Evolutionary conservation across 2,888 invertebrate species (phyloP).

Genomic region (Punctoribates punctum): DNA sequence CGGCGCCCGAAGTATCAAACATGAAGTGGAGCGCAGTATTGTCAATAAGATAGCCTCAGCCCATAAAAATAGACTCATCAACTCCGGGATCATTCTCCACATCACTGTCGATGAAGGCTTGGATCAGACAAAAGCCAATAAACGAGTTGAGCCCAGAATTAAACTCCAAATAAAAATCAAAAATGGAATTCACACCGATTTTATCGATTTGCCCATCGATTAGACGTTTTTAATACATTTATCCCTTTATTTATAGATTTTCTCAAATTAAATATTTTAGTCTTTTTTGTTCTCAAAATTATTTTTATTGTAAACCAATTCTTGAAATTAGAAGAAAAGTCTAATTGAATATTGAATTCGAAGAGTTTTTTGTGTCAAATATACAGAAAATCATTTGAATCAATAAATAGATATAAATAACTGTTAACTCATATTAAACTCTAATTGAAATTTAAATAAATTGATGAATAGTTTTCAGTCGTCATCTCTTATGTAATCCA

Average conservation of each 20-base stretch:
- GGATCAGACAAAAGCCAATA: background rate
- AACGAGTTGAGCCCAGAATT: background rate
- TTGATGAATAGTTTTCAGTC: background rate
- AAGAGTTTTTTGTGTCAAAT: no score
- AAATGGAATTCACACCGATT: background rate
- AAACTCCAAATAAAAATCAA: conserved; percentile 11
- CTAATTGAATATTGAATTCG: no score
- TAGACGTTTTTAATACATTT: no score
- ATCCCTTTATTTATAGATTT: no score
- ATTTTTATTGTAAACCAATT: no score
- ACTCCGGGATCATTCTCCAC: conserved; percentile 53
- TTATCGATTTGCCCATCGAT: conserved; percentile 23
- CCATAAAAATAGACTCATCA: conserved; percentile 57
- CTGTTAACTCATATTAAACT: no score
- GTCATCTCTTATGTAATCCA: background rate
- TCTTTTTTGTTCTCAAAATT: no score
- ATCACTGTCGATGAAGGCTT: conserved; percentile 50
- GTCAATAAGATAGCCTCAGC: conserved; percentile 70
- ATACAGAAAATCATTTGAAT: no score
- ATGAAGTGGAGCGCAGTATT: conserved; percentile 69
- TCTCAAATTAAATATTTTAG: no score
- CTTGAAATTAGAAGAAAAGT: no score
- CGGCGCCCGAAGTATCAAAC: conserved; percentile 84
- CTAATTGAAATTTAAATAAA: no score
- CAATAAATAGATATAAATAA: no score